Evolutionary conservation across 2,888 invertebrate species (phyloP).

Genomic region (Caenorhabditis sulstoni): DNA sequence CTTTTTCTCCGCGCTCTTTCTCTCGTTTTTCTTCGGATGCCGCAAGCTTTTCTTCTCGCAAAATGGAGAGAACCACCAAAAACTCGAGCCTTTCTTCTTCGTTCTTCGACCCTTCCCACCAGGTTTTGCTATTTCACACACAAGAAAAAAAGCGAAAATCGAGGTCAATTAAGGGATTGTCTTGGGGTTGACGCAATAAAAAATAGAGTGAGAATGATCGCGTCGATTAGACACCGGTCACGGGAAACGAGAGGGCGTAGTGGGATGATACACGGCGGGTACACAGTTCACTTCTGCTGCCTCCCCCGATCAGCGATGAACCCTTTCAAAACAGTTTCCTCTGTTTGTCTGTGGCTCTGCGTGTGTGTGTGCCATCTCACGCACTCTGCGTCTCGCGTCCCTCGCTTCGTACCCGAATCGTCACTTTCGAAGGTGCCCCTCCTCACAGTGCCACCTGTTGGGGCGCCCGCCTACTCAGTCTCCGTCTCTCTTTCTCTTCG

Average conservation of each 20-base stretch:
- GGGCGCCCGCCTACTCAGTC: constrained; percentile 21
- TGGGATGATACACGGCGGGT: no score
- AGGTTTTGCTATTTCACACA: no score
- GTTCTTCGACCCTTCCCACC: no score
- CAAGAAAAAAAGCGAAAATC: no score
- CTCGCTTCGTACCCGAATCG: constrained; percentile 1
- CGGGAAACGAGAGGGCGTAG: background rate
- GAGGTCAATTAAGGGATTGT: background rate
- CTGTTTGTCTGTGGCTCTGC: background rate
- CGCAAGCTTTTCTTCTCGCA: no score
- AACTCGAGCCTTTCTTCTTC: no score
- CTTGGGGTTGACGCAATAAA: constrained; percentile 1
- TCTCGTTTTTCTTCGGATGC: constrained; percentile 10
- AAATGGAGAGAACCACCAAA: no score
- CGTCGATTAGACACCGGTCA: background rate
- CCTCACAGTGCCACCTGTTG: constrained; percentile 25
- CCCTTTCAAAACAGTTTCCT: background rate
- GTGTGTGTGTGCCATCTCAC: no score
- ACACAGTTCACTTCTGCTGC: background rate
- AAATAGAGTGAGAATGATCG: background rate
- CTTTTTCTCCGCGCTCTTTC: constrained; percentile 10
- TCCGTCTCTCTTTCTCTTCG: constrained; percentile 18
- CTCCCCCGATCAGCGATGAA: background rate
- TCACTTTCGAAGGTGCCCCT: constrained; percentile 17
- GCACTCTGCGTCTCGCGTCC: constrained; percentile 14